Base-by-base conservation (phyloP, 2,888 invertebrate species). In the Opisthograptis luteolata region DNA sequence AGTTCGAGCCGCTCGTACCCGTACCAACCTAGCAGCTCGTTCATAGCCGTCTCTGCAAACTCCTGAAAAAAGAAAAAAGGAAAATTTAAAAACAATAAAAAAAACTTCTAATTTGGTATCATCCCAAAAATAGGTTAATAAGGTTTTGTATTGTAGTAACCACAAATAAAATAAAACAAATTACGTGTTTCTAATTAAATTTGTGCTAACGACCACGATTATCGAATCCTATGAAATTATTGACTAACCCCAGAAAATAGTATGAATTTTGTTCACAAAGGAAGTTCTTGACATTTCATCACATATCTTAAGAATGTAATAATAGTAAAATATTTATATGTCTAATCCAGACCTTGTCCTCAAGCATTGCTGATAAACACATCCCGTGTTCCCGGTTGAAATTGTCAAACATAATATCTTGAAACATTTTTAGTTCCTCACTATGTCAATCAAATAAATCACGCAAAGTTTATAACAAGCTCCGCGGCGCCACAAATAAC, bases 21-120 rank as follows among this genome's bases (percentile, higher is more conserved):
- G 85, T 97, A 98, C 96, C 97, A 97, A 30, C 97, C 97, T 14
- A 97, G 92, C 53, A 97, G 90, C 82, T 97, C 97, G 75, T 97
- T 97, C 97, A 97, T 97, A 0, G 97, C 96, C 36, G 95, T 96
- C 80, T 97, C 97, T 3, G 97, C 97, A 84, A 96, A 97, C 81
- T 97, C 96, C 97, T 97, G 89, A 2, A 92, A 12, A 19, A 12
- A 7, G 5, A 20, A 17, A 17, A 36, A 42, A 50, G 30, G 2
- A 3, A 17, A 17, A 3, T 5, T 17, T 17, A 44, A 24, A 32
- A 31, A 2, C 17, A 6, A n/a, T 24, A 24, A 24, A 24, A 1
- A n/a, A n/a, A n/a, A n/a, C n/a, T n/a, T n/a, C n/a, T n/a, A n/a
- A n/a, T n/a, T n/a, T n/a, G n/a, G n/a, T n/a, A n/a, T n/a, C n/a